Conservation (phyloP, 2,113 vertebrate genomes). For the Struthidea cinerea region DNA sequence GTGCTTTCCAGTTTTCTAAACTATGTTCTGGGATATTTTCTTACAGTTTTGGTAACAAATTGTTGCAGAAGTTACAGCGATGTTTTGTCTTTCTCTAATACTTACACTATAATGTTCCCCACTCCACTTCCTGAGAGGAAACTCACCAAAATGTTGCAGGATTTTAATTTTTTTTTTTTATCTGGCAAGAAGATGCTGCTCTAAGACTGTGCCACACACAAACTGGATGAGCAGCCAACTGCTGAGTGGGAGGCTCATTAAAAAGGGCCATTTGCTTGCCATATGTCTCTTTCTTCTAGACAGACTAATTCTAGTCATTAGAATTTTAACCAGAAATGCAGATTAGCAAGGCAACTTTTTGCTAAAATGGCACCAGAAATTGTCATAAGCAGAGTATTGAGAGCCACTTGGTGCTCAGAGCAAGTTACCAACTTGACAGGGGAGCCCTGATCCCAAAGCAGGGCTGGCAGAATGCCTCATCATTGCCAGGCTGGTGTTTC, state of each 20-base stretch:
- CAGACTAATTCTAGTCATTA: constrained; percentile 31
- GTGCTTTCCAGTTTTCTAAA: background rate
- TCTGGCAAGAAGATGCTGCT: constrained; percentile 25
- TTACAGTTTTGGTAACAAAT: background rate
- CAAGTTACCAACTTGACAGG: rapidly evolving
- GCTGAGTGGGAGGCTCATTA: constrained; percentile 58
- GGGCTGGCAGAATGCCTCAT: rapidly evolving
- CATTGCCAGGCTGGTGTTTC: background rate
- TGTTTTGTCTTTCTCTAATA: background rate
- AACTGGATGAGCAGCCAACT: constrained; percentile 61
- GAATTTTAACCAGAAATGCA: constrained; percentile 35
- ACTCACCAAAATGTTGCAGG: constrained; percentile 1
- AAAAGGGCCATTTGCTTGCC: constrained; percentile 55
- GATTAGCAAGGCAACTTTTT: background rate
- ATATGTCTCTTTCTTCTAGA: constrained; percentile 59
- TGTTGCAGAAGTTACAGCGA: background rate
- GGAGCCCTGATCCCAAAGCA: rapidly evolving
- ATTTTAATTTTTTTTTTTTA: background rate
- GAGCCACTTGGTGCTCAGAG: background rate
- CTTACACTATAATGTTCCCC: background rate
- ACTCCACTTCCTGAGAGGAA: background rate
- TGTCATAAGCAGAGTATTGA: background rate
- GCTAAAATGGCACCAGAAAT: constrained; percentile 9
- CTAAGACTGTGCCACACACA: constrained; percentile 39
- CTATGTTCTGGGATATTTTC: background rate